Base-by-base conservation (phyloP, 2,888 invertebrate genomes). In the Argynnis bischoffii region DNA sequence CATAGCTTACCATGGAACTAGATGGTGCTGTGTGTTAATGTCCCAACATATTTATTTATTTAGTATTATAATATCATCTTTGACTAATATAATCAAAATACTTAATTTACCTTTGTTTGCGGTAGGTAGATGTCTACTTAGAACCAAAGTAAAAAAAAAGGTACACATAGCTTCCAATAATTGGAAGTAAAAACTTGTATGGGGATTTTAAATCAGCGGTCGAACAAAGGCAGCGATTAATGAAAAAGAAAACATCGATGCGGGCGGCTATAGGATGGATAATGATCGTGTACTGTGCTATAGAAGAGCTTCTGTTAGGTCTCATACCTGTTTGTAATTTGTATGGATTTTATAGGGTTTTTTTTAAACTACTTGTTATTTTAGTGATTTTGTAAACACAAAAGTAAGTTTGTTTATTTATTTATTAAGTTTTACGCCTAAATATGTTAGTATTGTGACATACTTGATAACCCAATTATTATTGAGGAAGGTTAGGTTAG, bases 181-280 rank as follows among this genome's bases (percentile, higher is more conserved):
- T 64, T 69, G 66, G 56, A 56, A 66, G 64, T 66, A 67, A 68
- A 68, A 70, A 67, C 31, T 31, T 56, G 48, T 51, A 48, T 55
- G 26, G 66, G 60, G 60, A 69, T 69, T 71, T 63, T 69, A 69
- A 71, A 70, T 65, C 65, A 57, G 63, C 64, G 59, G 55, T 63
- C 60, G 69, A 61, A 69, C 69, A 69, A 71, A 71, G 69, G 61
- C 51, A 68, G 41, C 72, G 66, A 68, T 72, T 70, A 70, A 70
- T 68, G 68, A 59, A 69, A 66, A 68, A 70, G 66, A 69, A 69
- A 71, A 68, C 55, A 60, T 63, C 26, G 55, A 66, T 66, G 56
- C 60, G 64, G 64, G 53, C 18, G 31, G 16, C 63, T 61, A 8
- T 66, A 56, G 55, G 67, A 16, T 21, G 6, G 3, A 21, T 50